These are phyloP conservation scores for Syngnathus typhle DNA, from an alignment of 2,113 vertebrate species.

Conservation along the genomic window DNA sequence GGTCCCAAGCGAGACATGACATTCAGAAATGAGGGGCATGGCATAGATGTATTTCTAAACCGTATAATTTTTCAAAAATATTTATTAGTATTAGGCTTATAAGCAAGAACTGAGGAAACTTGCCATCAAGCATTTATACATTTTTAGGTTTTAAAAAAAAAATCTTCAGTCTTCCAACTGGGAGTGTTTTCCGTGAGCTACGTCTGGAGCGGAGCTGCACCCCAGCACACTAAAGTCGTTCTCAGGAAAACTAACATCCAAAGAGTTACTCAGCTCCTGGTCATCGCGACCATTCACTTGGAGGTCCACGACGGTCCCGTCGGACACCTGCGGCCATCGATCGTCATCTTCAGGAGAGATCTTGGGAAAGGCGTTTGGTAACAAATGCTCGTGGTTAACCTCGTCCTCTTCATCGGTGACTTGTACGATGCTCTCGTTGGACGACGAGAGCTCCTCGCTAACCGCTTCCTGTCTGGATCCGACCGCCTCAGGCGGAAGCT, in stretches of 20 bases:
- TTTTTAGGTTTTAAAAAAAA: constrained; percentile 6
- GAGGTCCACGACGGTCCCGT: constrained; percentile 18
- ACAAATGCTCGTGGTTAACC: constrained; percentile 14
- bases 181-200: background rate
- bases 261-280: constrained; percentile 4
- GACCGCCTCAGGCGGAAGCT: background rate
- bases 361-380: constrained; percentile 8
- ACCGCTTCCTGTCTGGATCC: background rate
- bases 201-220: constrained; percentile 12
- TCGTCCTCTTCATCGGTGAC: constrained; percentile 50
- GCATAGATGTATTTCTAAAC: no score
- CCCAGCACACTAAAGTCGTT: constrained; percentile 51
- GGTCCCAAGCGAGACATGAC: constrained; percentile 1
- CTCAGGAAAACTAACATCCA: constrained; percentile 27
- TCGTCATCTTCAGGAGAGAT: constrained; percentile 5
- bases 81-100: no score
- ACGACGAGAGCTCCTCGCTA: constrained; percentile 33
- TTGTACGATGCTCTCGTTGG: constrained; percentile 46
- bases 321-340: constrained; percentile 15
- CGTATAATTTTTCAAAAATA: no score
- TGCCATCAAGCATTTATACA: background rate
- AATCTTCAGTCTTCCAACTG: constrained; percentile 15
- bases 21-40: background rate
- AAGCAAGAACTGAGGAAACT: background rate
- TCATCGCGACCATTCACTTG: constrained; percentile 19